Conservation (phyloP, 2,797 vertebrate genomes). For the Propithecus deckenii region DNA sequence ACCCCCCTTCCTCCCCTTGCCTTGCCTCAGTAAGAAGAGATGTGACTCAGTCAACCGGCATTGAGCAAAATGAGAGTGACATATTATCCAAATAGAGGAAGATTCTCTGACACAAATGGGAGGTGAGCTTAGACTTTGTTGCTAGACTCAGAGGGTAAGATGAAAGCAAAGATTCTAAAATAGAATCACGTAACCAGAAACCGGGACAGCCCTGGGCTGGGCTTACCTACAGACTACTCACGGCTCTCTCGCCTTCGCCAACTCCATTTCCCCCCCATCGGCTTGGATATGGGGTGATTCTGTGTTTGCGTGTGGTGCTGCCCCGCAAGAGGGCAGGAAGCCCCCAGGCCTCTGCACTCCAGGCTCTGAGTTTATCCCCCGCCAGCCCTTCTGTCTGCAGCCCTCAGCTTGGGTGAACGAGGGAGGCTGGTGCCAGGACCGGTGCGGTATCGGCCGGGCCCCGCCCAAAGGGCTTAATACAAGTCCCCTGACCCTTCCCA, state of each 20-base stretch:
- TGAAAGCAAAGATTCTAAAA: constrained; percentile 34
- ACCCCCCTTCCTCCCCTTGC: background rate
- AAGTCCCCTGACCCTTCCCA: background rate
- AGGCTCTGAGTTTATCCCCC: background rate
- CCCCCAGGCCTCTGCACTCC: background rate
- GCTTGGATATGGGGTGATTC: background rate
- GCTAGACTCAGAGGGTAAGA: background rate
- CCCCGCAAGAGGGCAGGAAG: background rate
- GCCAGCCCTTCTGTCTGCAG: background rate
- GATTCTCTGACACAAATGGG: constrained; percentile 33
- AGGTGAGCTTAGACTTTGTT: constrained; percentile 12
- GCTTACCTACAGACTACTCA: background rate
- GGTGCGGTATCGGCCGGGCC: fast-evolving
- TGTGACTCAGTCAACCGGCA: constrained; percentile 43
- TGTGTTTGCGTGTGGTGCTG: fast-evolving
- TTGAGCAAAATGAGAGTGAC: background rate
- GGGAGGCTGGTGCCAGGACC: background rate
- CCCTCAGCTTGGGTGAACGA: background rate
- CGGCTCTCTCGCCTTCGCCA: fast-evolving
- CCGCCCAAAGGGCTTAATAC: fast-evolving
- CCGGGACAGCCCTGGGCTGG: background rate
- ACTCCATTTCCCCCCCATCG: fast-evolving
- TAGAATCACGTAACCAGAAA: background rate
- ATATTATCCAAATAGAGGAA: constrained; percentile 53
- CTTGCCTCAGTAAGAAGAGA: background rate